Evolutionary conservation across 64 coral and sea anemone genomes (phyloP).

Genomic region (Montipora sp.): DNA sequence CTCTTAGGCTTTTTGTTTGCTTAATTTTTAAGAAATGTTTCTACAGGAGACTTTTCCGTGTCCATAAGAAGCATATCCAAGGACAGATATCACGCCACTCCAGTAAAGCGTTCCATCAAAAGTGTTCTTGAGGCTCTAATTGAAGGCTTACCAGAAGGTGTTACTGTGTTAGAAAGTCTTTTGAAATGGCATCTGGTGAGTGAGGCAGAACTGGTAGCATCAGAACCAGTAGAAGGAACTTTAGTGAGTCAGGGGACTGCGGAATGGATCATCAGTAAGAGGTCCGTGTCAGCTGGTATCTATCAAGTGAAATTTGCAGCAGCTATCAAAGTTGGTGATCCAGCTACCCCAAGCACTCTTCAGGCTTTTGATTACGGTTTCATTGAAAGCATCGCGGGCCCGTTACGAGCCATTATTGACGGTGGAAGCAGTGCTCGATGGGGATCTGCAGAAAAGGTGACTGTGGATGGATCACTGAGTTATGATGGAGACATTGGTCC

Average conservation of each 20-base stretch:
- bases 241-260: slow-evolving; percentile 3
- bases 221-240: not conserved
- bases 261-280: slow-evolving; percentile 1
- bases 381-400: not conserved
- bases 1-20: no score
- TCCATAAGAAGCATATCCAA: not conserved
- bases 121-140: not conserved
- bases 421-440: slow-evolving; percentile 32
- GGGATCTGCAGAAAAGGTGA: not conserved
- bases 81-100: slow-evolving; percentile 11
- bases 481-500: slow-evolving; percentile 27
- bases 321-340: not conserved
- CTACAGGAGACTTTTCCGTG: slow-evolving; percentile 21
- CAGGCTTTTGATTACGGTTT: slow-evolving; percentile 31
- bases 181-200: not conserved
- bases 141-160: not conserved
- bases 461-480: slow-evolving; percentile 24
- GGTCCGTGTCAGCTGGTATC: slow-evolving; percentile 4
- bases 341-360: not conserved
- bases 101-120: not conserved
- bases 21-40: no score
- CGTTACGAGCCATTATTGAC: not conserved
- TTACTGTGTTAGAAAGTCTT: not conserved
- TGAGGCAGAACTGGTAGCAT: slow-evolving; percentile 2
- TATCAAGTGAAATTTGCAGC: slow-evolving; percentile 16